Conservation (phyloP, 2,888 invertebrate species). For the Nomada fucata region DNA sequence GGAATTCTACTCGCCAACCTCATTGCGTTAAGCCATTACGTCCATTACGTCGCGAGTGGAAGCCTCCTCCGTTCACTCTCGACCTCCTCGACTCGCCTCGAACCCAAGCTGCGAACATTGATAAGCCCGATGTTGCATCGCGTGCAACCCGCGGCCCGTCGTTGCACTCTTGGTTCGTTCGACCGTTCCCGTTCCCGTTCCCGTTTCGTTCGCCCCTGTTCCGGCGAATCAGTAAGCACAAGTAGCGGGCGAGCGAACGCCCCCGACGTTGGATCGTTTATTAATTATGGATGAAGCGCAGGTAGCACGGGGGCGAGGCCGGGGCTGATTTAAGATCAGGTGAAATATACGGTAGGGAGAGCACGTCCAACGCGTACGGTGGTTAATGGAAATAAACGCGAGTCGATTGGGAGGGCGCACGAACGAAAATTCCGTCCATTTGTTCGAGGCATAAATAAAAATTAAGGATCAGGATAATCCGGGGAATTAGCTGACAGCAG, state of each 20-base stretch:
- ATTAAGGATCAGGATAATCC: not conserved
- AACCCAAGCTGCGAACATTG: constrained; percentile 20
- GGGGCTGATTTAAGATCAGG: constrained; percentile 62
- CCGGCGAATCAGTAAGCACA: constrained; percentile 26
- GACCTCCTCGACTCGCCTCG: constrained; percentile 34
- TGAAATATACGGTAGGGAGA: constrained; percentile 24
- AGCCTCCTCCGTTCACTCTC: constrained; percentile 26
- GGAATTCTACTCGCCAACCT: constrained; percentile 46
- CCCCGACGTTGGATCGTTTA: constrained; percentile 50
- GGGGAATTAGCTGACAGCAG: not conserved
- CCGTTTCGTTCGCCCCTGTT: constrained; percentile 1
- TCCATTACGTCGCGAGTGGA: constrained; percentile 61
- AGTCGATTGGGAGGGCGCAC: constrained; percentile 24
- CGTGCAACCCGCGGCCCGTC: constrained; percentile 60
- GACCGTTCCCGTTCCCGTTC: not conserved
- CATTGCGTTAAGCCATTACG: constrained; percentile 62
- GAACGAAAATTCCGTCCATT: constrained; percentile 31
- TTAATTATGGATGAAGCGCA: constrained; percentile 68
- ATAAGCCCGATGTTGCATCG: constrained; percentile 61
- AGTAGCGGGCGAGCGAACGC: constrained; percentile 49
- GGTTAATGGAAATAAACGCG: constrained; percentile 25
- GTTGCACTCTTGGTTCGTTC: constrained; percentile 23
- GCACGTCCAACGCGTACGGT: constrained; percentile 4
- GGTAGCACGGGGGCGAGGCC: constrained; percentile 15
- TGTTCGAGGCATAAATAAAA: not conserved